Evolutionary conservation across 2,797 vertebrate species (phyloP), one percentile per base, ranked within the genome.

Genomic region (Garrulus glandarius): DNA sequence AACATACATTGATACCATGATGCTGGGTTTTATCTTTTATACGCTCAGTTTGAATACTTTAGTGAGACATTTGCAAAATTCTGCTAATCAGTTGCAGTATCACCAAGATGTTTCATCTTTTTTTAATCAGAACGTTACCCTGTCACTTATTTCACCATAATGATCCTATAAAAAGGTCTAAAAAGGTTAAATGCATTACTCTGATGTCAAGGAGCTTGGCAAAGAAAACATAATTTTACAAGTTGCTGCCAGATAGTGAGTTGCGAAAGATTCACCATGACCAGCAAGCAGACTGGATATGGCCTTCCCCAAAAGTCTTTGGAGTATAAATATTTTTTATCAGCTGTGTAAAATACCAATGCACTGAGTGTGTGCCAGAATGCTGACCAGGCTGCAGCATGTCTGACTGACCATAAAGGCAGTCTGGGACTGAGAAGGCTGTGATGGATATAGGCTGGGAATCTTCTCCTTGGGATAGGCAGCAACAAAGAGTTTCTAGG

Each of bases 221-320:
- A 93, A 81, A 71, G 80, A 75, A 97, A 92, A 83, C 22, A 52
- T 70, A 82, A 96, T 94, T 95, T 95, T 95, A 95, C 92, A 96
- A 92, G 75, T 64, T 69, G 39, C 61, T 95, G 60, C 81, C 93
- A 92, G 92, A 96, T 53, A 82, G 56, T 84, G 79, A 95, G 76
- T 94, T 96, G 74, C 5, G 8, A 75, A 95, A 97, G 90, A 95
- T 91, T 92, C 84, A 76, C 83, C 3, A 0, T 46, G 34, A 80
- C 59, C 70, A 87, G 39, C 32, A 23, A 95, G 79, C 46, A 95
- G 84, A 64, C 32, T 3, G 16, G 57, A 79, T 53, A 82, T 15
- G 90, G 81, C 78, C 60, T 81, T 70, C 41, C 43, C 13, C 50
- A 59, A 81, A 89, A 72, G 43, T 52, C 76, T 92, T 86, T 27